Base-by-base conservation (phyloP, 2,888 invertebrate species). In the Acheta domesticus region DNA sequence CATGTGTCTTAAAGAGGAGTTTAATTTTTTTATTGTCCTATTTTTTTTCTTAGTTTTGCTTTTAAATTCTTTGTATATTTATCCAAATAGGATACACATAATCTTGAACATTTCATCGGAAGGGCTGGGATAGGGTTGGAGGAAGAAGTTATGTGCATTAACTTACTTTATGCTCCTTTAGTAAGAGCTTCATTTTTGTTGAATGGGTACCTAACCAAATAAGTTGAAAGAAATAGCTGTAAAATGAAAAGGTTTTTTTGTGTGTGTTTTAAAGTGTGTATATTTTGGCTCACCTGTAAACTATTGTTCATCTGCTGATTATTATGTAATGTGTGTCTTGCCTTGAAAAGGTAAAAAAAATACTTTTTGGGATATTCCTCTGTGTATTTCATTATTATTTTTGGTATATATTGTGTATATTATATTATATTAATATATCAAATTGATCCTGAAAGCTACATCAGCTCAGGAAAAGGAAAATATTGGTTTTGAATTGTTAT, bases 61-160 rank as follows among this genome's bases (percentile, higher is more conserved):
- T 36, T 36, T 36, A 36, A 36, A 36, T 36, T 36, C 36, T 36
- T 36, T 36, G 8, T 5, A 36, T 36, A 36, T 36, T 36, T 36
- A 36, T 36, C 36, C 36, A 36, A 36, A 62, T 62, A 62, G 62
- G n/a, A 62, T 62, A 12, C 62, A 14, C n/a, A n/a, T 62, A 62
- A 62, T 62, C 62, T 36, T 36, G 36, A 62, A 62, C n/a, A 62
- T n/a, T 19, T 62, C n/a, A 62, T 62, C 62, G n/a, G 62, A 62
- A 62, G 62, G 62, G 62, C 62, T 62, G 62, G 62, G 62, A 62
- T 62, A 62, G 62, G 62, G 62, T 62, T 62, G 62, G 62, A 62
- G 62, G 62, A 62, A 62, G 62, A 62, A 36, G 36, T 36, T 36
- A 36, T 36, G 36, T 36, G 36, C 36, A n/a, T 62, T 62, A 62